Conservation (phyloP, 2,113 vertebrate species). For the Ploceus nigricollis region DNA sequence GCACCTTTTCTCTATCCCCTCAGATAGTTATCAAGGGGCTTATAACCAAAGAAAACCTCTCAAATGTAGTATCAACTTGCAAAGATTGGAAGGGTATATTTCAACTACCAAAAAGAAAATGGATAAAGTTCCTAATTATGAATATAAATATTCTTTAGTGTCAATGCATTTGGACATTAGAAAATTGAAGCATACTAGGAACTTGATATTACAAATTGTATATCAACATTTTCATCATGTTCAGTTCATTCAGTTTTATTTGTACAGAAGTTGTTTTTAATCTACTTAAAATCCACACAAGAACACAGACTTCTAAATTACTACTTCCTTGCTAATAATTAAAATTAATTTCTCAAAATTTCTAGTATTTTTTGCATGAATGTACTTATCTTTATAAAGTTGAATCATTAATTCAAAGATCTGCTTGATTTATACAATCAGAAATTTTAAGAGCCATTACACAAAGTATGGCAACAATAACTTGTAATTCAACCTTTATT, state of each 20-base stretch:
- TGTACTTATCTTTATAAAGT: neutral
- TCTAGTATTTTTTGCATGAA: neutral
- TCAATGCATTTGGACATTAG: neutral
- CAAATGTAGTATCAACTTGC: neutral
- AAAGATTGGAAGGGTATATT: neutral
- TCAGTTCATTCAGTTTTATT: neutral
- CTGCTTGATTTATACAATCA: neutral
- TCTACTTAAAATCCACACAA: neutral
- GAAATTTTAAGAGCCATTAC: neutral
- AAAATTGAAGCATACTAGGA: neutral
- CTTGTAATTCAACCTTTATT: neutral
- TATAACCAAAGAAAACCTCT: neutral
- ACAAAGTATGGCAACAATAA: fast-evolving
- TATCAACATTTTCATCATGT: neutral
- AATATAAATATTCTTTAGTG: neutral
- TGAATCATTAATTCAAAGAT: neutral
- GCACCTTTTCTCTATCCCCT: neutral
- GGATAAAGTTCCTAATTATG: neutral
- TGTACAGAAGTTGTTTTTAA: slow-evolving; percentile 14
- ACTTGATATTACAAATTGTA: neutral
- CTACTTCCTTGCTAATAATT: neutral
- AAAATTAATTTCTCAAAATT: neutral
- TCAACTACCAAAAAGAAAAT: neutral
- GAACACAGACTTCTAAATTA: neutral
- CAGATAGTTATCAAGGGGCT: neutral